Base-by-base conservation (phyloP, 64 coral and sea anemone genomes). In the Acropora yongei region DNA sequence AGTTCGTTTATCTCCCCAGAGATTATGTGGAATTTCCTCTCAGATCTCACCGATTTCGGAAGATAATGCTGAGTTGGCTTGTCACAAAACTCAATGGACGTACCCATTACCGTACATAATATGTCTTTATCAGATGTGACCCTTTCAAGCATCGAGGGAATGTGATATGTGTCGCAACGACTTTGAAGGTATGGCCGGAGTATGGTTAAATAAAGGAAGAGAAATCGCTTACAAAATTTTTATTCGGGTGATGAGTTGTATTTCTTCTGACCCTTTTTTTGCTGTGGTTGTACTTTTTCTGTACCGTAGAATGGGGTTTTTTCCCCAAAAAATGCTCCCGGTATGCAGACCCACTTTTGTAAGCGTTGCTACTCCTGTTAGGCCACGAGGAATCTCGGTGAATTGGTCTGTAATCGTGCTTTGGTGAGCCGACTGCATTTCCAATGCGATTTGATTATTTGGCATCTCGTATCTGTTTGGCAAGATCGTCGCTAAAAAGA, bases 31-130 rank as follows among this genome's bases (percentile, higher is more conserved):
- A 75, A 44, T 75, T 75, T 41, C 72, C 72, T 75, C 44, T 75
- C 72, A 75, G 72, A 43, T 75, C 72, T 75, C 72, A 75, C 72
- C 40, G 72, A 75, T 75, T 75, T 75, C 72, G 41, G 72, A 11
- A 78, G 18, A 66, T 82, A 57, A 57, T 83, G 80, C 60, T 83
- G 80, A 44, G 17, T 83, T 60, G 55, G 80, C 41, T 66, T 57
- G 50, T 83, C 80, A 83, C 41, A 44, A 47, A 87, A 87, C 43
- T 72, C 68, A 50, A 87, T 87, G 44, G 49, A 51, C 30, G 71
- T 49, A n/a, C 84, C 84, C 68, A 50, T 74, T 5, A 87, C 84
- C 20, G 66, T 73, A 47, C 30, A 72, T 67, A 87, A 74, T 18
- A 87, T 74, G 20, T 75, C 84, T 50, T 74, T 73, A 49, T 87